Base-by-base conservation (phyloP, 2,888 invertebrate genomes). In the Diogma glabrata region DNA sequence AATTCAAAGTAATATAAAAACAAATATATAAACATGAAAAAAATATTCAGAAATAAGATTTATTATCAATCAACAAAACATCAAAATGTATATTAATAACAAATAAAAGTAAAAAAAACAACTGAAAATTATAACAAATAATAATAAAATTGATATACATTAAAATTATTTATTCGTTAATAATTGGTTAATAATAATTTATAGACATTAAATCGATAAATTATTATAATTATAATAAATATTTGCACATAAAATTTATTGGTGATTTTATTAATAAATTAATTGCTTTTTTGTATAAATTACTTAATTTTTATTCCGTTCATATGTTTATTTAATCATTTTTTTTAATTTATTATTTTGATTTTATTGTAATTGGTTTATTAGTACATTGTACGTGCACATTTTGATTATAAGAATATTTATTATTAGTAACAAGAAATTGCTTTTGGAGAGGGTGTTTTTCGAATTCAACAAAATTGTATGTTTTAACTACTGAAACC, bases 31-130 rank as follows among this genome's bases (percentile, higher is more conserved):
- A 43, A 22, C 43, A 43, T 22, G 20, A 20, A 43, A 43, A 20
- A 43, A 43, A 43, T 22, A 20, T 22, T 43, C 43, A 43, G n/a
- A 43, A 43, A 20, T 43, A 43, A 43, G 43, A 43, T 43, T 43
- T 43, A 43, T 43, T 43, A 43, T 43, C 43, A 43, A 43, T 43
- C 43, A 43, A 43, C 43, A 43, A 43, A 43, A 43, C 43, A 43
- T 43, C 43, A 43, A 43, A n/a, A 43, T 22, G 14, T 22, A 43
- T 22, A 43, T 40, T 19, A 12, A 19, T 22, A 3, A 22, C n/a
- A 9, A 14, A 14, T 43, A 43, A 22, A 20, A 40, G n/a, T n/a
- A 40, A 40, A 40, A 20, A 2, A 14, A 40, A 40, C 20, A 43
- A 19, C n/a, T 40, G 20, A 20, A 20, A 19, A 40, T 22, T 6